phyloP scores from a whole-genome alignment of 1,140 invertebrate species.

The Tribolium madens region DNA sequence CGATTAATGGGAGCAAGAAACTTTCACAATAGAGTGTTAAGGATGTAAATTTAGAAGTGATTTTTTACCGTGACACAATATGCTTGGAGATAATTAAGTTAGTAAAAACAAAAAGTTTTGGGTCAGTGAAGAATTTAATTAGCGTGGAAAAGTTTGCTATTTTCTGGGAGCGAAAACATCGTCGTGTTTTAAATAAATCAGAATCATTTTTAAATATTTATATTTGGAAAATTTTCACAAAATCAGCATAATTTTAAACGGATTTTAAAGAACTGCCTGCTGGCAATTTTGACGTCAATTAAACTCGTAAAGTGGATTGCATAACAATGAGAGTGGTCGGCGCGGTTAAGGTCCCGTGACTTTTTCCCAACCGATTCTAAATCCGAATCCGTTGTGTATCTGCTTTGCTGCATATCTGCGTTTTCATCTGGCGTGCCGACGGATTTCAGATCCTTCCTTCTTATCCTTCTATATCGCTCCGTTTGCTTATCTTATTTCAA shows the following conservation, averaged over 20 bases:
- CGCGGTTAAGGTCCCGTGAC: constrained; percentile 29
- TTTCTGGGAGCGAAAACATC: constrained; percentile 1
- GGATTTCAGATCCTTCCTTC: constrained; percentile 16
- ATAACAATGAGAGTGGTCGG: constrained; percentile 31
- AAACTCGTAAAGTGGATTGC: constrained; percentile 22
- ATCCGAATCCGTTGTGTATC: constrained; percentile 30
- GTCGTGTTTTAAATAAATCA: constrained; percentile 10
- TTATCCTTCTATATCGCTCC: constrained; percentile 39
- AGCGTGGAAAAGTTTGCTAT: not conserved
- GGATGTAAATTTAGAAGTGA: not conserved
- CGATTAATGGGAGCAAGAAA: constrained; percentile 5
- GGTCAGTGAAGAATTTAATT: constrained; percentile 25
- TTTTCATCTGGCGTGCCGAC: constrained; percentile 38
- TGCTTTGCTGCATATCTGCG: constrained; percentile 41
- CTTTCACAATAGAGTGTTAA: not conserved
- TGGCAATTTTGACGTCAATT: constrained; percentile 31
- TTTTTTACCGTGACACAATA: constrained; percentile 22
- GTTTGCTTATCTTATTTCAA: constrained; percentile 44
- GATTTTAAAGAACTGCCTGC: not conserved
- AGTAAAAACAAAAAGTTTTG: constrained; percentile 10
- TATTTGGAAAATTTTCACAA: not conserved
- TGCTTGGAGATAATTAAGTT: constrained; percentile 8
- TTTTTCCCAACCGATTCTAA: constrained; percentile 19
- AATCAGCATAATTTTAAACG: constrained; percentile 16
- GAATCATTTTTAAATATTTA: constrained; percentile 15